Conservation (phyloP, 2,113 vertebrate genomes). For the Rhineura floridana region DNA sequence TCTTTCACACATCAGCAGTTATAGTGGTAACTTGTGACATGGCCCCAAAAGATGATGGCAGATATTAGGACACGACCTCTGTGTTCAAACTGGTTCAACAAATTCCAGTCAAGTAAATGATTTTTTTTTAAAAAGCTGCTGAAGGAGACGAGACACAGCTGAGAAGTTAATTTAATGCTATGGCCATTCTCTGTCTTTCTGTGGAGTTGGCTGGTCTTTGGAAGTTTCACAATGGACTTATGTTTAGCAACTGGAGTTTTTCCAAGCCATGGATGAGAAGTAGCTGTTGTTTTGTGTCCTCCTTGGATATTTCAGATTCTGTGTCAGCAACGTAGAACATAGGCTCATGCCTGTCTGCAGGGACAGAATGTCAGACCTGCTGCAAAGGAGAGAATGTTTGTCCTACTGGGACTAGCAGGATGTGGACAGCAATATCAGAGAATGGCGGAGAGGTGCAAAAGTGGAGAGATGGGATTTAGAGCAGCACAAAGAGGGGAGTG, state of each 20-base stretch:
- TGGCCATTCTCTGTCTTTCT: slow-evolving; percentile 18
- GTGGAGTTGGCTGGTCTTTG: slow-evolving; percentile 15
- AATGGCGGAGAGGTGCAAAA: not conserved
- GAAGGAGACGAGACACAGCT: slow-evolving; percentile 28
- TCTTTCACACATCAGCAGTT: not conserved
- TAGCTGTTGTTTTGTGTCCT: slow-evolving; percentile 1
- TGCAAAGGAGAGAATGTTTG: not conserved
- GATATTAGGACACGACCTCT: not conserved
- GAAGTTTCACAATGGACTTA: slow-evolving; percentile 26
- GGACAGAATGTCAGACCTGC: not conserved
- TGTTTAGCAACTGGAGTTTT: slow-evolving; percentile 23
- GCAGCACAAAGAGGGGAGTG: not conserved
- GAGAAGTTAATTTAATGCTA: slow-evolving; percentile 27
- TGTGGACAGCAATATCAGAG: not conserved
- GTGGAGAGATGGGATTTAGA: not conserved
- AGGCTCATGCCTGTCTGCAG: slow-evolving; percentile 1
- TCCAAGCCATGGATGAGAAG: slow-evolving; percentile 21
- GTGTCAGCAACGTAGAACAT: not conserved
- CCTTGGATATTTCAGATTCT: not conserved
- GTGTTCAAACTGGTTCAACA: not conserved
- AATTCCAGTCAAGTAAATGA: slow-evolving; percentile 10
- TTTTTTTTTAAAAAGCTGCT: not conserved
- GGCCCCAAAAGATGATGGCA: not conserved
- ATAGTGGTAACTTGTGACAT: not conserved
- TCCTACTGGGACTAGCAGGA: not conserved